Evolutionary conservation across 2,888 invertebrate genomes (phyloP), one percentile per base, ranked within the genome.

Genomic region (Idaea straminata): DNA sequence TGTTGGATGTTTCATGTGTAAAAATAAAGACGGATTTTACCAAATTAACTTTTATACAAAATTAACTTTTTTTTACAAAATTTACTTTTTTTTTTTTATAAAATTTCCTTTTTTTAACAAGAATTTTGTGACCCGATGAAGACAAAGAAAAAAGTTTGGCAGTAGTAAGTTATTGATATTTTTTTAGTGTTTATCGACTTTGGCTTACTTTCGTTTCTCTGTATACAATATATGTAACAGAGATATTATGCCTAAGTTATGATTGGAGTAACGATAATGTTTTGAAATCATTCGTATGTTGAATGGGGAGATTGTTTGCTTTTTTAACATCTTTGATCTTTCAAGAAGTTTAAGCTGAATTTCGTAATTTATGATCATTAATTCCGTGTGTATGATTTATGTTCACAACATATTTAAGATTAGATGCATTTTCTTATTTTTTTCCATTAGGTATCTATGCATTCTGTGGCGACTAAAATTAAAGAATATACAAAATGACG

Each of bases 281-380:
- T 86, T 80, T 83, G 83, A 86, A 78, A 84, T 80, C 73, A 70
- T 64, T 74, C 87, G 75, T 72, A 79, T 83, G 84, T 79, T 81
- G 74, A 77, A 76, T 78, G 78, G 34, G 59, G 63, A 62, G 68
- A 62, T 65, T 61, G 47, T 57, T 79, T 77, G 71, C 80, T 77
- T 77, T 69, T 75, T 73, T 73, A 25, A 25, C 25, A 64, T 68
- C 67, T 67, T 62, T 64, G 64, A 68, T 72, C 59, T 63, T 15
- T 15, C 25, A n/a, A 38, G 5, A 38, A 15, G 16, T 61, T 25
- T 16, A 15, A 15, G 10, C 47, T 4, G 47, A 47, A 13, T 47
- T 10, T 47, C 13, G 25, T 25, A 25, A 25, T 25, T 47, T 47
- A 47, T 47, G 7, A 47, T 47, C 13, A 47, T 47, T 36, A 36